These are phyloP conservation scores for Pherbina coryleti DNA, from an alignment of 2,888 invertebrate species.

Conservation along the genomic window DNA sequence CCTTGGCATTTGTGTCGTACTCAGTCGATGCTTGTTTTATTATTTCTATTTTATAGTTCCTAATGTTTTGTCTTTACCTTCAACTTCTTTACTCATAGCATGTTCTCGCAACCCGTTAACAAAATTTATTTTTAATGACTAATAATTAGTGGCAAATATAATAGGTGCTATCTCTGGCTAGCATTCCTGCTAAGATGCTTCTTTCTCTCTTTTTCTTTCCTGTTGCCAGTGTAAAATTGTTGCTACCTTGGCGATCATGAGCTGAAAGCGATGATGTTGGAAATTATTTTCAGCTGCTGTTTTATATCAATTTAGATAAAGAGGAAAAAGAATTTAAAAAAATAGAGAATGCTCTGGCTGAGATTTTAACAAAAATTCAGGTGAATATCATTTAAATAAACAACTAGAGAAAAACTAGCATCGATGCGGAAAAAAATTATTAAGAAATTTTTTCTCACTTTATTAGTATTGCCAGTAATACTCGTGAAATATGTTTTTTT, in stretches of 20 bases:
- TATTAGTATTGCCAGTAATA: too few relatives aligned
- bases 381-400: constrained; percentile 8
- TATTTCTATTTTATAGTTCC: constrained; percentile 3
- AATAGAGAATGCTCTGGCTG: neutral
- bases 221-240: neutral
- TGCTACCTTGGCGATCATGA: neutral
- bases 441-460: too few relatives aligned
- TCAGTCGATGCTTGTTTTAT: neutral
- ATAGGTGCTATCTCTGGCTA: neutral
- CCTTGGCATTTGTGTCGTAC: neutral
- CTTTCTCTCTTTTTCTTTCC: neutral
- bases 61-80: neutral
- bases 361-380: neutral
- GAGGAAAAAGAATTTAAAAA: neutral
- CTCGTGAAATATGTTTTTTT: too few relatives aligned
- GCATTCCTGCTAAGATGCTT: neutral
- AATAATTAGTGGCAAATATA: constrained; percentile 19
- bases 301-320: neutral
- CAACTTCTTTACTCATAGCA: neutral
- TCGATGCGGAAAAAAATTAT: neutral
- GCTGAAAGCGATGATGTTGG: neutral
- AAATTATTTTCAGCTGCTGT: constrained; percentile 22
- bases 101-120: neutral
- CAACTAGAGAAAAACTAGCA: neutral
- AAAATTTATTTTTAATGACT: constrained; percentile 14